Base-by-base conservation (phyloP, 2,888 invertebrate genomes). In the Polylopha cassiicola region DNA sequence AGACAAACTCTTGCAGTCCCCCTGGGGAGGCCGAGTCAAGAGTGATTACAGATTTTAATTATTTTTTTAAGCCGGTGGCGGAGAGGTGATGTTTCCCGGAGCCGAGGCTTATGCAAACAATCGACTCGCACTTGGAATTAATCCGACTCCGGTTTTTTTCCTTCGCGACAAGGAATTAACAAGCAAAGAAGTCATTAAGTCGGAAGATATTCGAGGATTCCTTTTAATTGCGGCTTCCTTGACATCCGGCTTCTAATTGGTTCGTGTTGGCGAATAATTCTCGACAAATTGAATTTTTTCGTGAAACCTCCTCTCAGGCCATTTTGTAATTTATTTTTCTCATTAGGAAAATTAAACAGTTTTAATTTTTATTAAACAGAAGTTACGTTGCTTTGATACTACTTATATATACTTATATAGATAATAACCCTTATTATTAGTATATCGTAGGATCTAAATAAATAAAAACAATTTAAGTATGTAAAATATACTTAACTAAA, bases 31-130 rank as follows among this genome's bases (percentile, higher is more conserved):
- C 58, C 72, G 75, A 84, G 77, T 85, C 85, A 81, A 80, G 81
- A 85, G 82, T 85, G 82, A 85, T 85, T 85, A 84, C 84, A 79
- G 82, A 82, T 85, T 85, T 85, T 85, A 85, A 85, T 85, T 85
- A 85, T 85, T 85, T 84, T 85, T 85, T 85, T 84, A 85, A 85
- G 85, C 84, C 85, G 73, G 81, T 81, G 80, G 82, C 79, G 66
- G 69, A 61, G 75, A 82, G 85, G 82, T 84, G 85, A 82, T 79
- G 84, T 72, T 82, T 80, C 81, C 79, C 75, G 62, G 64, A 61
- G 61, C 64, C 65, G 73, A 69, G 76, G 79, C 85, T 84, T 84
- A 84, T 82, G 84, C 85, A 85, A 85, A 85, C 85, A 85, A 85
- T 85, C 79, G 82, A 77, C 77, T 82, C 71, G 77, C 85, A 85